phyloP scores from a whole-genome alignment of 2,888 invertebrate genomes.

The Dasypogon diadema region DNA sequence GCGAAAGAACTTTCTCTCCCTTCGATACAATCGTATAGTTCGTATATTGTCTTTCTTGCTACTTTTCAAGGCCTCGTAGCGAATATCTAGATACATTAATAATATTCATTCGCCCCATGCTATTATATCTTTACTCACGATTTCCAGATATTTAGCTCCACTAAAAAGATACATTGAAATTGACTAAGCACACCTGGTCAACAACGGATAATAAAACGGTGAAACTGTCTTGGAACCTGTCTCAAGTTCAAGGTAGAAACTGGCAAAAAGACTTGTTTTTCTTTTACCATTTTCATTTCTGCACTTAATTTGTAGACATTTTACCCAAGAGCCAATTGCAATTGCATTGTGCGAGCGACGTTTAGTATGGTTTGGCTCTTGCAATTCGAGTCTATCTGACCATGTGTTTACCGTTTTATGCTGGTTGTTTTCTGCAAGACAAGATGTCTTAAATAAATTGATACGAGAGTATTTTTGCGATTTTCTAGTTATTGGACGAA shows the following conservation, averaged over 20 bases:
- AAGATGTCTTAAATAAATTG: not conserved
- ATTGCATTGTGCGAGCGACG: not conserved
- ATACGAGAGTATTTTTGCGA: not conserved
- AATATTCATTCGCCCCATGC: not conserved
- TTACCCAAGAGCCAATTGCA: not conserved
- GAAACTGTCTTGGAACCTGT: slow-evolving; percentile 31
- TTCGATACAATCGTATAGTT: not conserved
- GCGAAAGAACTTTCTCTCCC: not conserved
- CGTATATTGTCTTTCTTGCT: not conserved
- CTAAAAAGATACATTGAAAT: not conserved
- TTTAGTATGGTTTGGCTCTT: not conserved
- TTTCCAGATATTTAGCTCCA: not conserved
- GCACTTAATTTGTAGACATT: not conserved
- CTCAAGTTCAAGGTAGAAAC: slow-evolving; percentile 41
- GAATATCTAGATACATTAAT: not conserved
- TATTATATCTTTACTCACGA: not conserved
- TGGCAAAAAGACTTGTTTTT: slow-evolving; percentile 13
- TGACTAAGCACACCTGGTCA: not conserved
- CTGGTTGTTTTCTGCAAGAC: not conserved
- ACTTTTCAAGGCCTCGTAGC: not conserved
- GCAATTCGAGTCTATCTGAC: not conserved
- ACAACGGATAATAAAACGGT: slow-evolving; percentile 6
- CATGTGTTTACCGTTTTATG: not conserved
- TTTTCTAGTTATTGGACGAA: not conserved
- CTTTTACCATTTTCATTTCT: not conserved